phyloP scores from a whole-genome alignment of 2,113 vertebrate species.

The Paracanthobrama guichenoti region DNA sequence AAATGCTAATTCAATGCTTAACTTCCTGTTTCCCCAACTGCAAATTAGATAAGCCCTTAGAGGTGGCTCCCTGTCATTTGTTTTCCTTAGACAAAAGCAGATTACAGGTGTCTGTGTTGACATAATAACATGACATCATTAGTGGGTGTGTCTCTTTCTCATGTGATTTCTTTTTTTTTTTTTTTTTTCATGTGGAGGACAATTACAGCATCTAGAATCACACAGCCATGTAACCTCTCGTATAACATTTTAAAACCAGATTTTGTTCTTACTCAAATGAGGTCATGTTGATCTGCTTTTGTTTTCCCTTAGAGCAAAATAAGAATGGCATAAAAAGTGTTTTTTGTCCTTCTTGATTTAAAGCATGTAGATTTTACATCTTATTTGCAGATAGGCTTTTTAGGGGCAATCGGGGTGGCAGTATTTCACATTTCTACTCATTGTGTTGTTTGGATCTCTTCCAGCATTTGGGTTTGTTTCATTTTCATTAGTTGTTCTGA shows the following conservation, averaged over 20 bases:
- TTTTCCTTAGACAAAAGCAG: background rate
- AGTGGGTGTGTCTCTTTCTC: constrained; percentile 3
- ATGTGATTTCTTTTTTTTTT: background rate
- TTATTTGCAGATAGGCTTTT: background rate
- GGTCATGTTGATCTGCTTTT: background rate
- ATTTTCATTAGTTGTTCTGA: constrained; percentile 1
- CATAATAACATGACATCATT: constrained; percentile 22
- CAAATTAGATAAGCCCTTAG: background rate
- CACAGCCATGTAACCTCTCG: background rate
- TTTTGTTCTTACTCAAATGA: background rate
- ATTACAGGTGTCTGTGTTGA: constrained; percentile 27
- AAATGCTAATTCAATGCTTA: background rate
- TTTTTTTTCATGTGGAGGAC: constrained; percentile 1
- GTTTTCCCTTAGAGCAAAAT: background rate
- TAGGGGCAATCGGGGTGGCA: background rate
- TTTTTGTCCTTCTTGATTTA: background rate
- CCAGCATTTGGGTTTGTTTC: constrained; percentile 7
- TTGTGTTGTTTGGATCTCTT: constrained; percentile 1
- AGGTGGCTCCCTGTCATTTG: constrained; percentile 8
- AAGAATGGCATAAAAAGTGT: background rate
- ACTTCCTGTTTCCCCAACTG: background rate
- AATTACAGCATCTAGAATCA: constrained; percentile 8
- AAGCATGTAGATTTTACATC: background rate
- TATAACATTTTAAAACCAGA: background rate
- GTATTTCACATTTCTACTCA: background rate